These are phyloP conservation scores for Aurelia coerulea DNA, from an alignment of 30 jellyfish, hydroid and myxozoan species.

Conservation along the genomic window DNA sequence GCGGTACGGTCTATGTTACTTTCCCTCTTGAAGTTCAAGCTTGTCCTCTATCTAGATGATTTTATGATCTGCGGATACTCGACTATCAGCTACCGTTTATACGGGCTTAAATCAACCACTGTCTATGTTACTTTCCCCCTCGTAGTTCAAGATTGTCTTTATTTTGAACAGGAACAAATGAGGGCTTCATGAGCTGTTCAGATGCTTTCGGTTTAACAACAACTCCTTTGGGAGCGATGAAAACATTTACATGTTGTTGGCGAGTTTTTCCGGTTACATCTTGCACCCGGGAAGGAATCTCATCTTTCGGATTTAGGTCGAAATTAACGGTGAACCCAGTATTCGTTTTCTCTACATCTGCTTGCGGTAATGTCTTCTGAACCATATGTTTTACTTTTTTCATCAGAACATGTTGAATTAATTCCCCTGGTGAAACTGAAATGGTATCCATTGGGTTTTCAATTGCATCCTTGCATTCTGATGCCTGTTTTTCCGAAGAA, in stretches of 20 bases:
- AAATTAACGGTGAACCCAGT: constrained; percentile 90
- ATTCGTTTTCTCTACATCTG: constrained; percentile 87
- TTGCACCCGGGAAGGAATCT: constrained; percentile 76
- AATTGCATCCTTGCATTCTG: constrained; percentile 9
- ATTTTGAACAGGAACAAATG: constrained; percentile 92
- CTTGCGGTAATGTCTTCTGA: constrained; percentile 86
- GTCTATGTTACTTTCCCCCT: too few species aligned
- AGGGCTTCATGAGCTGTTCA: constrained; percentile 92
- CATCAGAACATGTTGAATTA: constrained; percentile 77
- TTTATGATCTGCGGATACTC: too few species aligned
- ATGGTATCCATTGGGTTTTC: constrained; percentile 48
- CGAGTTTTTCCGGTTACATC: constrained; percentile 59
- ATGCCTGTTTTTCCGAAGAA: not conserved
- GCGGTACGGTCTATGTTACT: too few species aligned
- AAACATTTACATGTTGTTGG: constrained; percentile 96
- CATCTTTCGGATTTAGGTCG: constrained; percentile 92
- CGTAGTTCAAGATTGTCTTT: constrained; percentile 62
- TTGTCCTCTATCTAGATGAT: too few species aligned
- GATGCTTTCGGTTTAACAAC: constrained; percentile 97
- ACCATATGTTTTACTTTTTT: constrained; percentile 71
- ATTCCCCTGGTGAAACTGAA: constrained; percentile 81
- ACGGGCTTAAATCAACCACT: too few species aligned
- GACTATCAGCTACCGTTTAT: too few species aligned
- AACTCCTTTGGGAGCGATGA: constrained; percentile 95
- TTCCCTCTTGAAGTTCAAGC: too few species aligned